These are phyloP conservation scores for Halocynthia aurantium DNA, from an alignment of 23 tunicate genomes.

Conservation along the genomic window DNA sequence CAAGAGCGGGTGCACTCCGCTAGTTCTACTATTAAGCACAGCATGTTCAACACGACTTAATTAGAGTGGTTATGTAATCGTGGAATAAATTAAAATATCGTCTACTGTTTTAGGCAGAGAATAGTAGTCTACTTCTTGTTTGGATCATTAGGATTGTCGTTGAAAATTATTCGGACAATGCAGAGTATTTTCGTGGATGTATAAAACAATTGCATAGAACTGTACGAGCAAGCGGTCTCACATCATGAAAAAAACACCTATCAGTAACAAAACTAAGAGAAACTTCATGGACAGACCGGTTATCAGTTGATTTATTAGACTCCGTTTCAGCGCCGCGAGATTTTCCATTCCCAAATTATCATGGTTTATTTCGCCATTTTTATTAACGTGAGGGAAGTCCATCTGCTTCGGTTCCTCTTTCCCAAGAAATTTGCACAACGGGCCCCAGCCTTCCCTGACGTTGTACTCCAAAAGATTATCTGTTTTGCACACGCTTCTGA, in stretches of 20 bases:
- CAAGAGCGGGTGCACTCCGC: no score
- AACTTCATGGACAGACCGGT: constrained; percentile 20
- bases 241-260: constrained; percentile 11
- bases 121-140: no score
- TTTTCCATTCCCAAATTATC: constrained; percentile 19
- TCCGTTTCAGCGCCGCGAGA: constrained; percentile 9
- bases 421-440: constrained; percentile 26
- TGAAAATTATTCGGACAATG: no score
- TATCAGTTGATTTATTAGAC: constrained; percentile 4
- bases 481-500: constrained; percentile 24
- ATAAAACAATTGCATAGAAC: no score
- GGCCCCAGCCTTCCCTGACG: constrained; percentile 45
- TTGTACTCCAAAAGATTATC: constrained; percentile 36
- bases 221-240: neutral
- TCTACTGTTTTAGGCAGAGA: no score
- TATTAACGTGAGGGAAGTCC: constrained; percentile 20
- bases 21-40: no score
- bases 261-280: constrained; percentile 2
- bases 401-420: neutral
- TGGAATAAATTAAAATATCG: no score
- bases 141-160: no score
- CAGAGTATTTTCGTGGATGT: no score
- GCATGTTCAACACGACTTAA: no score
- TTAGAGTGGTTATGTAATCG: no score
- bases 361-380: constrained; percentile 22